Conservation (phyloP, 2,797 vertebrate species). For the Sebastes steindachneri region DNA sequence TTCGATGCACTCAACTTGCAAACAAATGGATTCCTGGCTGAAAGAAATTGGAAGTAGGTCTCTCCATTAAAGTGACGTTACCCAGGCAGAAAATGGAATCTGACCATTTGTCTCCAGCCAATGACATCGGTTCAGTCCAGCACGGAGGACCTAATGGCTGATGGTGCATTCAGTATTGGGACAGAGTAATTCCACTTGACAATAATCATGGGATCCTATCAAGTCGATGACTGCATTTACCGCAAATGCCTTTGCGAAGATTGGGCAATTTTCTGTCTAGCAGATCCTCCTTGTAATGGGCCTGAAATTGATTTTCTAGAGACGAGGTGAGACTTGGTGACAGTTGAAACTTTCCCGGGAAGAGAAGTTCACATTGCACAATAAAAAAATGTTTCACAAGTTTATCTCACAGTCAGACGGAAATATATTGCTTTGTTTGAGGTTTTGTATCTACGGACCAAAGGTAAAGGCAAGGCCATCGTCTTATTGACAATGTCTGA, state of each 20-base stretch:
- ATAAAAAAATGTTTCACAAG: too few relatives aligned
- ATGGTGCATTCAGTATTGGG: slow-evolving; percentile 10
- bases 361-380: background rate
- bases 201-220: slow-evolving; percentile 60
- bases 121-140: slow-evolving; percentile 22
- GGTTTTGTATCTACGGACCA: background rate
- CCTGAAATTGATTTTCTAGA: slow-evolving; percentile 48
- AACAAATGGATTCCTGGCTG: slow-evolving; percentile 60
- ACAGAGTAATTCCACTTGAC: slow-evolving; percentile 58
- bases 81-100: slow-evolving; percentile 36
- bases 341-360: slow-evolving; percentile 15
- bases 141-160: slow-evolving; percentile 11
- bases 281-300: slow-evolving; percentile 40
- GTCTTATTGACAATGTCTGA: background rate
- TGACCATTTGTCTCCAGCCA: slow-evolving; percentile 48
- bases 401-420: too few relatives aligned
- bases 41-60: slow-evolving; percentile 46
- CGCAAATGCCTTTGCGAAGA: slow-evolving; percentile 51
- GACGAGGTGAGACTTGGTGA: background rate
- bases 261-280: slow-evolving; percentile 58
- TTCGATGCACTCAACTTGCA: slow-evolving; percentile 59
- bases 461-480: background rate
- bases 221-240: slow-evolving; percentile 57
- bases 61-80: slow-evolving; percentile 53
- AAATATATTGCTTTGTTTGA: background rate